phyloP scores from a whole-genome alignment of 2,113 vertebrate genomes.

The Osmerus mordax region DNA sequence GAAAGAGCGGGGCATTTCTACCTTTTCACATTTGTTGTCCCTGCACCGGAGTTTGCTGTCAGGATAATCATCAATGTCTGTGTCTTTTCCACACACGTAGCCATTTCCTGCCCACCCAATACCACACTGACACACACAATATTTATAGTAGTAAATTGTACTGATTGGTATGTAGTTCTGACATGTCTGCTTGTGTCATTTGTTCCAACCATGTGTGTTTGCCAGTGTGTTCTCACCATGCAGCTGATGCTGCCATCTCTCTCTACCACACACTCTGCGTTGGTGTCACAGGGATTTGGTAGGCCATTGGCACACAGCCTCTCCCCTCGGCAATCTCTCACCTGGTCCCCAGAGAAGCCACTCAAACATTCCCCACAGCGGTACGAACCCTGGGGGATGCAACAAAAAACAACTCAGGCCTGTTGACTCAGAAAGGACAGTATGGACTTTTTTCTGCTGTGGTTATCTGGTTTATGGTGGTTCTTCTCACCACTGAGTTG shows the following conservation, averaged over 20 bases:
- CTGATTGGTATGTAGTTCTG: background rate
- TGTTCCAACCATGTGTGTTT: background rate
- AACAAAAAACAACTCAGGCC: background rate
- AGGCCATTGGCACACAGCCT: conserved; percentile 78
- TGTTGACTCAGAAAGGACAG: background rate
- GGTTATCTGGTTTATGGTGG: background rate
- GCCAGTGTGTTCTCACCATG: conserved; percentile 69
- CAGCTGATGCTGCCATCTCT: conserved; percentile 84
- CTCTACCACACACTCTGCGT: conserved; percentile 83
- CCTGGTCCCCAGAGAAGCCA: conserved; percentile 87
- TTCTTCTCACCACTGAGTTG: conserved; percentile 68
- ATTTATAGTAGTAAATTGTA: background rate
- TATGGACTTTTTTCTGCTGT: background rate
- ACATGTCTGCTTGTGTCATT: background rate
- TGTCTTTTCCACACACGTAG: conserved; percentile 88
- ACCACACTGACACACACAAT: conserved; percentile 75
- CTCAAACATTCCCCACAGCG: conserved; percentile 84
- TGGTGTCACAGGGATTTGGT: conserved; percentile 83
- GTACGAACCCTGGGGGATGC: conserved; percentile 82
- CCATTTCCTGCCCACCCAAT: conserved; percentile 95
- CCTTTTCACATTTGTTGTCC: conserved; percentile 84
- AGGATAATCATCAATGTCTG: conserved; percentile 94
- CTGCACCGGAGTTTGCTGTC: conserved; percentile 80
- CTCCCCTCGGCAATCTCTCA: conserved; percentile 76
- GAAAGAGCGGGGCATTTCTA: conserved; percentile 35